These are phyloP conservation scores for Trachelus tabidus DNA, from an alignment of 2,888 invertebrate species.

Conservation along the genomic window DNA sequence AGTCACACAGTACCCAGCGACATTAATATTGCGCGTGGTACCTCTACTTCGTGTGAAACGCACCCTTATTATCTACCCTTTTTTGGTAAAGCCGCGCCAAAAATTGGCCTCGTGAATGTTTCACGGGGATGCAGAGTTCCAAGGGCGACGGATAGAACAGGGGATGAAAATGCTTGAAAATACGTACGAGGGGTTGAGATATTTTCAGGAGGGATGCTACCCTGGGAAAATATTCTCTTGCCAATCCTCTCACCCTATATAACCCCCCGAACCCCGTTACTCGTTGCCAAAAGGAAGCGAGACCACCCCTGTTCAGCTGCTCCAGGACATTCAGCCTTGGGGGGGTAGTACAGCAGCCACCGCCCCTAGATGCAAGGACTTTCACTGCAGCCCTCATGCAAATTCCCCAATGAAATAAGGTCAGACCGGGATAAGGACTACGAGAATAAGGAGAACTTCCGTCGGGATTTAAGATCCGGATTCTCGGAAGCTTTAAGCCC, in stretches of 20 bases:
- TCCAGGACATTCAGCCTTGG: neutral
- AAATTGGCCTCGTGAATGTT: neutral
- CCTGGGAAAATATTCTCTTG: neutral
- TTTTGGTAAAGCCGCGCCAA: neutral
- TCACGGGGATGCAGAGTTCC: neutral
- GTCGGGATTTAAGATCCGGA: conserved; percentile 20
- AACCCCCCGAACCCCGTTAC: neutral
- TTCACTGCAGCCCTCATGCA: conserved; percentile 5
- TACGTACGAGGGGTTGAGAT: neutral
- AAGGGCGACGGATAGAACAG: neutral
- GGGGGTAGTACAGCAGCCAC: neutral
- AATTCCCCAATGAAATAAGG: conserved; percentile 4
- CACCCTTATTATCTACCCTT: neutral
- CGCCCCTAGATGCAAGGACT: conserved; percentile 1
- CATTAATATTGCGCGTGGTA: conserved; percentile 23
- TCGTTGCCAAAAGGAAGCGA: neutral
- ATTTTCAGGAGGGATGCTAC: neutral
- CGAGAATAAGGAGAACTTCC: conserved; percentile 35
- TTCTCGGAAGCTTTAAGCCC: conserved; percentile 32
- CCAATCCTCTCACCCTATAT: neutral
- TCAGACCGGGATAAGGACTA: conserved; percentile 25
- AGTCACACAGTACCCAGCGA: conserved; percentile 5
- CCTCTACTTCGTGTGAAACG: neutral
- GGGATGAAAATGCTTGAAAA: neutral
- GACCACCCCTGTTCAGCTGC: neutral